A percentile compares a stretch with the other conserved stretches of the same genome.
Conservation (phyloP, 2,888 invertebrate genomes). For the Eumerus sabulonum region DNA sequence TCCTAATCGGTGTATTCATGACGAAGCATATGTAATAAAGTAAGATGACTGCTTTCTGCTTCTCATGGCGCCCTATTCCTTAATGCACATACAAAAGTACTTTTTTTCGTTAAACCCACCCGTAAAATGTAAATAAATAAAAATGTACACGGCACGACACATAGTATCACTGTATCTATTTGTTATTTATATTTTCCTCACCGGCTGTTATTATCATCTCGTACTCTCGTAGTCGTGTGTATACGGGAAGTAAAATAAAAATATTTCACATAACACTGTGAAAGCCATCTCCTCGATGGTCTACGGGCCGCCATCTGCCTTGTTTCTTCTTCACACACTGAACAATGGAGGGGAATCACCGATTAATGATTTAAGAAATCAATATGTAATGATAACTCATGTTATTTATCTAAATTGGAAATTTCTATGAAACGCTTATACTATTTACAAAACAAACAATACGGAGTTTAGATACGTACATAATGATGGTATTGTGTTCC, state of each 20-base stretch:
- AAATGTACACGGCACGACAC: too few species aligned
- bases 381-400: too few species aligned
- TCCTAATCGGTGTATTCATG: conserved; percentile 55
- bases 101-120: conserved; percentile 39
- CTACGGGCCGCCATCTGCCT: too few species aligned
- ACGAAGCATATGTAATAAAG: conserved; percentile 48
- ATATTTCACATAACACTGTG: conserved; percentile 24
- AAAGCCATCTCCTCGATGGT: background rate
- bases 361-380: too few species aligned
- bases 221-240: conserved; percentile 6
- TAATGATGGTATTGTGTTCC: too few species aligned
- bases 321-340: conserved; percentile 4
- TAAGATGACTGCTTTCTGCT: conserved; percentile 40
- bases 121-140: conserved; percentile 18
- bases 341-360: too few species aligned
- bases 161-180: conserved; percentile 27
- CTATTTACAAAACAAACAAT: too few species aligned
- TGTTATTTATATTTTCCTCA: conserved; percentile 39
- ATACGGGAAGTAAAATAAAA: background rate
- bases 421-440: too few species aligned
- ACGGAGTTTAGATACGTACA: too few species aligned
- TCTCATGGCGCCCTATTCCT: conserved; percentile 61
- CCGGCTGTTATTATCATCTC: conserved; percentile 4
- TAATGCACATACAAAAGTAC: conserved; percentile 68
- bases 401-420: too few species aligned